These are phyloP conservation scores for Ophion ellenae DNA, from an alignment of 2,888 invertebrate species.

Conservation along the genomic window DNA sequence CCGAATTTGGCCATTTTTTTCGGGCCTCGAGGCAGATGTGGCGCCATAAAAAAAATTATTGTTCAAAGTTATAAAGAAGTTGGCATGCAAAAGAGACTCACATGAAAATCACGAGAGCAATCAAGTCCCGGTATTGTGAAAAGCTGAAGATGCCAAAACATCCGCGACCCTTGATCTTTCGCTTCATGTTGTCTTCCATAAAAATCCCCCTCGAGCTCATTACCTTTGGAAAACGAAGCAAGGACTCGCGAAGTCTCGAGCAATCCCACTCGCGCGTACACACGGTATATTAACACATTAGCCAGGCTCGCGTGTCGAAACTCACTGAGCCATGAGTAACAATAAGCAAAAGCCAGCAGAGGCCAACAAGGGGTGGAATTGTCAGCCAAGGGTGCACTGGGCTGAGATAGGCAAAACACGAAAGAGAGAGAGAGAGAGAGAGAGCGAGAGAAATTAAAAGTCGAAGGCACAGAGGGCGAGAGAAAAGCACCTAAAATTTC, in stretches of 20 bases:
- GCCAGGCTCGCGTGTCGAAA: conserved; percentile 81
- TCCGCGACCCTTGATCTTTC: not conserved
- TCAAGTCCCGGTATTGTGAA: not conserved
- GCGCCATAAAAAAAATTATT: not conserved
- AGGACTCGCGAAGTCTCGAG: conserved; percentile 40
- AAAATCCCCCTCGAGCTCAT: not conserved
- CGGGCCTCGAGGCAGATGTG: too few species aligned
- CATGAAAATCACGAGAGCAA: not conserved
- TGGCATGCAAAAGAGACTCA: too few species aligned
- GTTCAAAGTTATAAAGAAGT: not conserved
- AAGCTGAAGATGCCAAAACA: not conserved
- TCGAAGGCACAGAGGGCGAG: not conserved
- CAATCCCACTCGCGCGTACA: conserved; percentile 49
- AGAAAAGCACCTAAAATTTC: conserved; percentile 14
- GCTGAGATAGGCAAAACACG: conserved; percentile 19
- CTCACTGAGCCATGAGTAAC: conserved; percentile 80
- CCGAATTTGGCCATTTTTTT: too few species aligned
- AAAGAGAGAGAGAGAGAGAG: conserved; percentile 29
- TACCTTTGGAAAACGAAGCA: not conserved
- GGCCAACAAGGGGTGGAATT: conserved; percentile 10
- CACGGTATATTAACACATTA: conserved; percentile 83
- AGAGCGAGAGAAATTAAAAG: not conserved
- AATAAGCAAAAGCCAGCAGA: conserved; percentile 72
- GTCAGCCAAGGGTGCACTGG: conserved; percentile 4
- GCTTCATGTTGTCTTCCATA: not conserved